Base-by-base conservation (phyloP, 2,113 vertebrate species). In the Taurulus bubalis region DNA sequence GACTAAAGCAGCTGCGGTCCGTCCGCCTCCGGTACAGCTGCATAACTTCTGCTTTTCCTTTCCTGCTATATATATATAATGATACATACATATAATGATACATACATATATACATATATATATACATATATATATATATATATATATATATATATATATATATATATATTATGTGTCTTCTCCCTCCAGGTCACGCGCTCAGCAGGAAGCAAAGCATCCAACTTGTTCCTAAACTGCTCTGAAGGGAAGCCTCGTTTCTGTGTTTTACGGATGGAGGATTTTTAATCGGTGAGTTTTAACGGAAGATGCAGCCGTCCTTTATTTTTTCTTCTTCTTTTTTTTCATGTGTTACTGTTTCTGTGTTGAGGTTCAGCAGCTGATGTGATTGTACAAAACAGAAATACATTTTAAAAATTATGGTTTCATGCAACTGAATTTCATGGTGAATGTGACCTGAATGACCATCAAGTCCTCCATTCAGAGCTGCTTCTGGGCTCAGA, bases 271-370 rank as follows among this genome's bases (percentile, higher is more conserved):
- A 93, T 90, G 92, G 87, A 89, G 65, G 47, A 75, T 91, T 91
- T 84, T 36, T 49, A 73, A 56, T 69, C 78, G 91, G 93, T 93
- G 86, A 94, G 91, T 92, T 85, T 15, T n/a, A 18, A 32, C 24
- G 26, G 40, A 47, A 34, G 51, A 24, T 36, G 8, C 67, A 71
- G 65, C 58, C 68, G 59, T 30, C n/a, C 24, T 4, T 11, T 9
- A 28, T 22, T 30, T 70, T 70, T 55, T 51, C 68, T 42, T 18
- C 60, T 36, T 83, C 49, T 5, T 47, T 63, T 30, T 11, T 71
- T 51, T n/a, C n/a, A n/a, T n/a, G 36, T 38, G 42, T 51, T 20
- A 9, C 10, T 12, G n/a, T 9, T 18, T 32, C 4, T 10, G 32
- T 30, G 22, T 62, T 12, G 36, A 49, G 18, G 24, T 8, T 59